Base-by-base conservation (phyloP, 2,888 invertebrate species). In the Pandemis corylana region DNA sequence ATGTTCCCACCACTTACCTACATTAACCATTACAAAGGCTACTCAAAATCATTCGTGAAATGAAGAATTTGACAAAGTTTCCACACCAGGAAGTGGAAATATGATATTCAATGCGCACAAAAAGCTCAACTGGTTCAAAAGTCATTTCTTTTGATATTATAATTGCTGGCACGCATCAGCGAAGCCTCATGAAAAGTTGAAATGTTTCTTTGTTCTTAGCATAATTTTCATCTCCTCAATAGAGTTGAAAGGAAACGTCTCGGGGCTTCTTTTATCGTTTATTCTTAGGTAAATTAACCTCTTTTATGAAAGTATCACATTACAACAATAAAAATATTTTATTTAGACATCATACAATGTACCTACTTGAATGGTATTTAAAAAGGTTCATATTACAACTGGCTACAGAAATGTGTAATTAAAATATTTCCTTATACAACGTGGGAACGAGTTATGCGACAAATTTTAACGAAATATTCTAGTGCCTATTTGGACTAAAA, bases 191-290 rank as follows among this genome's bases (percentile, higher is more conserved):
- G 79, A 81, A 84, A 85, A 83, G 80, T 84, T 81, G 77, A 84
- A 85, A 80, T 78, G 76, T 78, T 82, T 83, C 83, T 85, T 87
- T 88, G 84, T 86, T 85, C 83, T 83, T 78, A 76, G 80, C 78
- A 79, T 77, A 80, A 79, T 84, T 87, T 85, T 80, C 82, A 83
- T 84, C 77, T 79, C 77, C 78, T 77, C 77, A 72, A 80, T 82
- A 79, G 79, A 81, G 72, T 80, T 80, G 77, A 80, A 79, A 81
- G 77, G 76, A 68, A 80, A 79, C 77, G 77, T 76, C 28, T 59
- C 73, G 78, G 74, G 77, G 77, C 77, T 80, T 79, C 72, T 79
- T 81, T 80, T 78, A 72, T 74, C 76, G 67, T 78, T 79, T 78
- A 77, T 78, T 78, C 63, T 20, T 76, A 65, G 65, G 68, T 66